Conservation (phyloP, 2,113 vertebrate genomes). For the Ivindomyrus marchei region DNA sequence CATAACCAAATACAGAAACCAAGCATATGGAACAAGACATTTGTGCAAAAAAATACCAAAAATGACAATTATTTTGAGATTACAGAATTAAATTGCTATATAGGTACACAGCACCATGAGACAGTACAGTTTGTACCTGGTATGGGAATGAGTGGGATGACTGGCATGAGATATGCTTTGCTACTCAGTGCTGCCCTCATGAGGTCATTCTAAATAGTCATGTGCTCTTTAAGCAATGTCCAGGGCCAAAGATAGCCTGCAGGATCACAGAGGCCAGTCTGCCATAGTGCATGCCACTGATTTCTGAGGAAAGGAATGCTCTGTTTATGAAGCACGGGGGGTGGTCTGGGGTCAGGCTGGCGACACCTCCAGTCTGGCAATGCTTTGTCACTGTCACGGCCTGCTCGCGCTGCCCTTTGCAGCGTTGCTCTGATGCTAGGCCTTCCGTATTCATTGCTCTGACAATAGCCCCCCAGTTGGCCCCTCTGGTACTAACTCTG, state of each 20-base stretch:
- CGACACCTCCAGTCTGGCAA: slow-evolving; percentile 31
- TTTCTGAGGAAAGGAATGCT: slow-evolving; percentile 50
- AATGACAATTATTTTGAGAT: background rate
- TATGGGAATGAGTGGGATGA: background rate
- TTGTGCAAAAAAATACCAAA: background rate
- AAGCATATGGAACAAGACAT: no score
- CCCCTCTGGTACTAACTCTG: background rate
- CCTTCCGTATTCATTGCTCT: background rate
- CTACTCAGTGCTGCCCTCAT: background rate
- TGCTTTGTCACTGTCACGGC: slow-evolving; percentile 43
- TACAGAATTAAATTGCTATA: background rate
- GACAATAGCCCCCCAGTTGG: background rate
- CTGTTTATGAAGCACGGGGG: slow-evolving; percentile 30
- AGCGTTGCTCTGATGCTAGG: background rate
- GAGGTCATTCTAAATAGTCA: background rate
- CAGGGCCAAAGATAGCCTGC: slow-evolving; percentile 52
- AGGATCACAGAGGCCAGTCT: slow-evolving; percentile 43
- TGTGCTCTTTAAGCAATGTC: slow-evolving; percentile 36
- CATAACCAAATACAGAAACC: background rate
- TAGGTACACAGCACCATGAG: background rate
- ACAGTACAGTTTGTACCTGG: background rate
- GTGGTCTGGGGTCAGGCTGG: slow-evolving; percentile 34
- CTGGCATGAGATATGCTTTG: background rate
- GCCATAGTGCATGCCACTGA: slow-evolving; percentile 45
- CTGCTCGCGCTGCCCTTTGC: background rate